These are phyloP conservation scores for Girardia tigrina DNA, from an alignment of 2,888 invertebrate genomes.

Conservation along the genomic window DNA sequence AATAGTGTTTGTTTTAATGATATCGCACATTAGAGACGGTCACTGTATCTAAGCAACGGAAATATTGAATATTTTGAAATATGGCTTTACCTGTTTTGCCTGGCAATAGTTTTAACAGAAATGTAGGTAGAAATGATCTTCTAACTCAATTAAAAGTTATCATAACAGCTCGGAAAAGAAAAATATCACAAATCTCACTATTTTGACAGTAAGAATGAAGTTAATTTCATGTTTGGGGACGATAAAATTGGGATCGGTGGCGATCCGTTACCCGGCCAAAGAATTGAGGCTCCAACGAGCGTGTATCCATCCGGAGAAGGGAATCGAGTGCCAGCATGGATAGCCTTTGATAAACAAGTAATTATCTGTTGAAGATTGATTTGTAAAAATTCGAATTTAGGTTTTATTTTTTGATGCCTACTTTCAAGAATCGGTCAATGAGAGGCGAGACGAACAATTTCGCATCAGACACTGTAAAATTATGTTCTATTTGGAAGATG, in stretches of 20 bases:
- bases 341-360: conserved; percentile 68
- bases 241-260: conserved; percentile 58
- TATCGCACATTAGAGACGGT: no score
- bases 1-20: no score
- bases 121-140: conserved; percentile 40
- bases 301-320: conserved; percentile 64
- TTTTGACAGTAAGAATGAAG: conserved; percentile 54
- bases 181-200: conserved; percentile 58
- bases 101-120: conserved; percentile 45
- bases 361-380: not conserved
- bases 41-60: not conserved
- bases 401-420: conserved; percentile 31
- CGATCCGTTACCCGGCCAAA: conserved; percentile 53
- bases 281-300: conserved; percentile 57
- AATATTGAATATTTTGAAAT: not conserved
- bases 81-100: conserved; percentile 50
- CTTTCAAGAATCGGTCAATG: conserved; percentile 60
- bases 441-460: conserved; percentile 59
- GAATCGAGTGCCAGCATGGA: conserved; percentile 66
- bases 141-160: conserved; percentile 32
- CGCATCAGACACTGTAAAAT: conserved; percentile 68
- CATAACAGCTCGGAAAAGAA: conserved; percentile 56
- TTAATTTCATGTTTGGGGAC: conserved; percentile 55
- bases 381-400: conserved; percentile 16
- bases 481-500: conserved; percentile 75